phyloP scores from a whole-genome alignment of 2,797 vertebrate species.

The Brotula barbata region DNA sequence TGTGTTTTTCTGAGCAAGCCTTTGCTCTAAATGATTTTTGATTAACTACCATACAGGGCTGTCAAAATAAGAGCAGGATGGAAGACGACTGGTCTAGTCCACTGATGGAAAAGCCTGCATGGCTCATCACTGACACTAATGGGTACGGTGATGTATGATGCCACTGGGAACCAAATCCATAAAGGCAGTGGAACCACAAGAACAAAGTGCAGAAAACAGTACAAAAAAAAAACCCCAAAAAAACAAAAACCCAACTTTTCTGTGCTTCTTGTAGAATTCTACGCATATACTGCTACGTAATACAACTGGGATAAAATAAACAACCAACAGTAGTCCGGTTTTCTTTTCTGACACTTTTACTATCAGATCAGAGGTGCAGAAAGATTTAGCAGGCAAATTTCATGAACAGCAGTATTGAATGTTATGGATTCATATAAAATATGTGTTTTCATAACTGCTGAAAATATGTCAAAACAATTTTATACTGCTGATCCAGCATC shows the following conservation, averaged over 20 bases:
- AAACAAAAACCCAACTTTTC: not conserved
- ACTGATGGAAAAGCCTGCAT: slow-evolving; percentile 65
- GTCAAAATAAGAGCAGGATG: slow-evolving; percentile 50
- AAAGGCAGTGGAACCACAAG: slow-evolving; percentile 37
- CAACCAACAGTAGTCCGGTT: no score
- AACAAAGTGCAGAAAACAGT: slow-evolving; percentile 36
- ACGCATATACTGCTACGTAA: slow-evolving; percentile 18
- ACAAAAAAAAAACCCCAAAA: slow-evolving; percentile 37
- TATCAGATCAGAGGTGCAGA: no score
- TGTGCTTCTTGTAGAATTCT: slow-evolving; percentile 24
- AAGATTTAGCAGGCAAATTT: no score
- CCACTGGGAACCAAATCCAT: slow-evolving; percentile 61
- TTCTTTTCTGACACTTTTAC: no score
- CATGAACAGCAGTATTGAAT: no score
- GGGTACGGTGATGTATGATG: slow-evolving; percentile 74
- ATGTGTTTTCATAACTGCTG: no score
- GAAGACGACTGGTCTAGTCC: slow-evolving; percentile 40
- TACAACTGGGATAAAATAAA: slow-evolving; percentile 4
- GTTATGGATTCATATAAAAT: no score
- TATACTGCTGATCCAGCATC: no score
- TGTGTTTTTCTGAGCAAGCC: slow-evolving; percentile 14
- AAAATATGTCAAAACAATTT: no score
- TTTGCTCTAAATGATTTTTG: slow-evolving; percentile 37
- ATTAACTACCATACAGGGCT: slow-evolving; percentile 37
- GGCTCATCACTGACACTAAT: slow-evolving; percentile 76